A percentile compares a stretch with the other conserved stretches of the same genome.
These are phyloP conservation scores for Arnoldichthys spilopterus DNA, from an alignment of 2,797 vertebrate species.

Conservation along the genomic window DNA sequence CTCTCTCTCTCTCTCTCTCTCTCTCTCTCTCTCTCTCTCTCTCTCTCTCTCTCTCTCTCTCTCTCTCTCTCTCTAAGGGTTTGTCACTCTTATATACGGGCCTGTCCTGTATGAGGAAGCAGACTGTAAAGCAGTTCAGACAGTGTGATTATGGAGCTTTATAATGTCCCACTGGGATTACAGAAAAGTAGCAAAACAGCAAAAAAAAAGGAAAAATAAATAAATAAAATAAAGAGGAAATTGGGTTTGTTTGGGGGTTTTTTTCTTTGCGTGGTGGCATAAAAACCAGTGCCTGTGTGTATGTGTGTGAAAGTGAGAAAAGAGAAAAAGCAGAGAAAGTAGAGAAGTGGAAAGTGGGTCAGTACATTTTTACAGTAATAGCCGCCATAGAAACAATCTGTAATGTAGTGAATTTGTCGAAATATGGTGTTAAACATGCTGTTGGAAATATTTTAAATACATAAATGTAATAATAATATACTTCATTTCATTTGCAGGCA, in stretches of 20 bases:
- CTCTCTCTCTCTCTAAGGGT: constrained; percentile 1
- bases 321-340: neutral
- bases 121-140: neutral
- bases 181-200: constrained; percentile 18
- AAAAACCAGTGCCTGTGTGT: neutral
- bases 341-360: neutral
- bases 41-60: no score
- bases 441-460: no score
- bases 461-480: no score
- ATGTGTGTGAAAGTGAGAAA: no score
- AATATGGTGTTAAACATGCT: no score
- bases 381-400: neutral
- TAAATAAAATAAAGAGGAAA: neutral
- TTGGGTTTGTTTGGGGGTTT: neutral
- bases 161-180: constrained; percentile 28
- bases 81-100: neutral
- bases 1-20: no score
- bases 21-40: no score
- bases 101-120: constrained; percentile 6
- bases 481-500: no score
- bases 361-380: neutral
- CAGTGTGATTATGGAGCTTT: constrained; percentile 39
- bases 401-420: neutral
- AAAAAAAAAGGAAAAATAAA: neutral
- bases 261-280: neutral